Evolutionary conservation across 2,113 vertebrate species (phyloP), one percentile per base, ranked within the genome.

Genomic region (Theristicus caerulescens): DNA sequence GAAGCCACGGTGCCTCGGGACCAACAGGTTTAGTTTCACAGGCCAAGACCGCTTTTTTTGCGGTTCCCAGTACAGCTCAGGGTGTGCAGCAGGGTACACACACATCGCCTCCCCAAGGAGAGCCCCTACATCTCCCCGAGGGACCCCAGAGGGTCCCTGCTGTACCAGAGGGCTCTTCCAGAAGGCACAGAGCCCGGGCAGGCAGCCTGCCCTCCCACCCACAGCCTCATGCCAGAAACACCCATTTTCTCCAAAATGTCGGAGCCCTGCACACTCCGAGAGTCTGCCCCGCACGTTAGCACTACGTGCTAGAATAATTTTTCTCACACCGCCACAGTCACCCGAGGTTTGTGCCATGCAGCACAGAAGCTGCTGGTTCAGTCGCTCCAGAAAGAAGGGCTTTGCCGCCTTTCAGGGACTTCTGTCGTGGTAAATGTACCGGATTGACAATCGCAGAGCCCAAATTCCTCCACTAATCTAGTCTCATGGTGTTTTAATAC

Each of bases 391-490:
- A 24, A 72, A n/a, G 64, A 46, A 78, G 70, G 51, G 70, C 32
- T 95, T n/a, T 62, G 90, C 64, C 4, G 25, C 49, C 74, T 58
- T 15, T 18, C 57, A 55, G 62, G 52, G 55, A 5, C 61, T n/a
- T 61, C 49, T 25, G 36, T 25, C 4, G 0, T 40, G 24, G 11
- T 18, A 46, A 84, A 73, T 6, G 0, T 4, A 2, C 31, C 12
- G 77, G 97, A 97, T 51, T 96, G 97, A 96, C 96, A 96, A 67
- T 16, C 5, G 0, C 65, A 38, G 61, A 80, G 78, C 90, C 83
- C 97, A 96, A 96, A 97, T 92, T 96, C 96, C 94, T 62, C 81
- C 83, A 7, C 26, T 97, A 96, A 96, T 96, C 95, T 70, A 70
- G 36, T 85, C 87, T 61, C 88, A 5, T 62, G 64, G 95, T 82